phyloP scores from a whole-genome alignment of 2,113 vertebrate species.

The Pycnonotus jocosus region DNA sequence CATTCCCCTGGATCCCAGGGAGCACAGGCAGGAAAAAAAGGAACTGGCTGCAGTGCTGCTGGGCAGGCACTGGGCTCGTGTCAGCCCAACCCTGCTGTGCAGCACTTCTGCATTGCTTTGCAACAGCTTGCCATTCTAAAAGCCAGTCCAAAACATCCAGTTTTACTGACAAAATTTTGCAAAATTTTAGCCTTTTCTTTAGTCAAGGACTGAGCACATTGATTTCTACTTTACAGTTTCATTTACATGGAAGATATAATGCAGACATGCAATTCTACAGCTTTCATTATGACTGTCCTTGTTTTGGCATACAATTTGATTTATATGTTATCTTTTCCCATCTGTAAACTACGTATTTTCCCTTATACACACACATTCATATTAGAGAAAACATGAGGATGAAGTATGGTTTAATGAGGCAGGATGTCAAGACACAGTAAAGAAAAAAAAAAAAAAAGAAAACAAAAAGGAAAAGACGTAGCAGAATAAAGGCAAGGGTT shows the following conservation, averaged over 20 bases:
- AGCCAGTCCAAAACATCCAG: background rate
- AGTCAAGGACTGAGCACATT: background rate
- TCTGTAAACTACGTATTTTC: background rate
- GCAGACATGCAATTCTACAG: background rate
- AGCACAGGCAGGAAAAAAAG: background rate
- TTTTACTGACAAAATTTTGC: background rate
- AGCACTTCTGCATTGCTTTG: background rate
- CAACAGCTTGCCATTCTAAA: background rate
- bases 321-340: constrained; percentile 2
- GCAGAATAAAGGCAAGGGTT: background rate
- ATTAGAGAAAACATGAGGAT: background rate
- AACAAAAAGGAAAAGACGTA: background rate
- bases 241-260: background rate
- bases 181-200: background rate
- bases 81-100: background rate
- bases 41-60: background rate
- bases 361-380: background rate
- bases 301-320: background rate
- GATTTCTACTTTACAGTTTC: background rate
- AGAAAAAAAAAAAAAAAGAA: background rate
- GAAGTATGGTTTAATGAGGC: background rate
- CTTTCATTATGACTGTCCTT: background rate
- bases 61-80: rapidly evolving
- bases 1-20: background rate
- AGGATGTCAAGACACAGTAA: constrained; percentile 7